Base-by-base conservation (phyloP, 2,888 invertebrate genomes). In the Lysandra coridon region DNA sequence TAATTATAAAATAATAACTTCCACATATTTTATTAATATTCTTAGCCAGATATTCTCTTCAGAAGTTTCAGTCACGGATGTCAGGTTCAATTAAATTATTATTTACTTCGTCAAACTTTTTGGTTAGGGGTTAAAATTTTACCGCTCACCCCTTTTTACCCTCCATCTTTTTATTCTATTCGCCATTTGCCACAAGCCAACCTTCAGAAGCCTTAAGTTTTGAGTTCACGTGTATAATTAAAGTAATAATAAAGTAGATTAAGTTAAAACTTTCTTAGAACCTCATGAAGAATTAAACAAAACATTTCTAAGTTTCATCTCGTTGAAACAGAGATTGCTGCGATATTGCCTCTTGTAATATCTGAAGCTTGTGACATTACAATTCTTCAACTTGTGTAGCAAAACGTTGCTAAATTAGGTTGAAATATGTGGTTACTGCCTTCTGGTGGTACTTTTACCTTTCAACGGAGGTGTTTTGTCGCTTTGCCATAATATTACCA, bases 361-460 rank as follows among this genome's bases (percentile, higher is more conserved):
- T 74, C n/a, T 74, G 74, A 74, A 74, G n/a, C 74, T 30, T 75
- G 75, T 53, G 12, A 49, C 73, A 14, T 40, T n/a, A 74, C 37
- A 74, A 74, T 74, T n/a, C 73, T 74, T 74, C n/a, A n/a, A 74
- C 40, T 44, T n/a, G 10, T 74, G 44, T 23, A 74, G 7, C n/a
- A 74, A 74, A 44, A 23, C 40, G 73, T 40, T n/a, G 73, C n/a
- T 6, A 40, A 73, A 73, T 37, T 73, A 44, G 7, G 3, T 73
- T 10, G 12, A 30, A 14, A 14, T 53, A 53, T 1, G 30, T 64
- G 30, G n/a, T 62, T 62, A 23, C n/a, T 23, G 23, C 7, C 12
- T 53, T 53, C 53, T 14, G n/a, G 10, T 62, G 23, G 6, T 62
- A 23, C 7, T 62, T 62, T 62, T n/a, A n/a, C 6, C 2, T 64